Evolutionary conservation across 2,888 invertebrate genomes (phyloP).

Genomic region (Coelopa pilipes): DNA sequence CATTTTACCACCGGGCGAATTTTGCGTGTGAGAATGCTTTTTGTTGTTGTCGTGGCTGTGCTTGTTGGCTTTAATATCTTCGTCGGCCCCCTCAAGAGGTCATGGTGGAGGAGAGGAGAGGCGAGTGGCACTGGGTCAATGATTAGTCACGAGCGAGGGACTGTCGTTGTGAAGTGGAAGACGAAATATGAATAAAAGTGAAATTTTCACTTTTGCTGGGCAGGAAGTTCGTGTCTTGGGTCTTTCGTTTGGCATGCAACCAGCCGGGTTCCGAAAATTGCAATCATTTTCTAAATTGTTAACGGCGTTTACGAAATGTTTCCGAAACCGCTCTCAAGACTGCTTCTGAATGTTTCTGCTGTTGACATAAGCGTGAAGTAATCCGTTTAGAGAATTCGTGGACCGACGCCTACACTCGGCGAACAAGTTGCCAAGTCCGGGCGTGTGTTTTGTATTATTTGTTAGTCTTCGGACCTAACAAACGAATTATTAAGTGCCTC

Average conservation of each 20-base stretch:
- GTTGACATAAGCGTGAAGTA: no score
- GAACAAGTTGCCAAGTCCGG: no score
- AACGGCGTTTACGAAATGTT: no score
- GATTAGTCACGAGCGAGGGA: slow-evolving; percentile 1
- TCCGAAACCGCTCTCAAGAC: no score
- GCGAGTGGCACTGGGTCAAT: not conserved
- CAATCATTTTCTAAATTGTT: no score
- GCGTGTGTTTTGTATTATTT: no score
- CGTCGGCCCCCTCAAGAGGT: not conserved
- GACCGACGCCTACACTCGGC: no score
- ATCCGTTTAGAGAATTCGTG: no score
- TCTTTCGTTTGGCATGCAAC: not conserved
- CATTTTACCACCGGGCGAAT: not conserved
- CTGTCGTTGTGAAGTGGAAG: not conserved
- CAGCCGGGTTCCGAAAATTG: not conserved
- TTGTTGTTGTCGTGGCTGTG: not conserved
- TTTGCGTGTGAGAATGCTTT: slow-evolving; percentile 4
- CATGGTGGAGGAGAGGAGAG: not conserved
- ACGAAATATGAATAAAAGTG: not conserved
- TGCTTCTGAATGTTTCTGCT: no score
- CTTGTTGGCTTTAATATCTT: not conserved
- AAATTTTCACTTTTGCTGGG: not conserved
- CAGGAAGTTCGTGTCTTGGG: not conserved
- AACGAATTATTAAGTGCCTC: no score
- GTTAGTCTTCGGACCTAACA: no score